Percentiles rank a stretch among this genome's conserved stretches.
Conservation (phyloP, 2,888 invertebrate species). For the Drosophila greeni region DNA sequence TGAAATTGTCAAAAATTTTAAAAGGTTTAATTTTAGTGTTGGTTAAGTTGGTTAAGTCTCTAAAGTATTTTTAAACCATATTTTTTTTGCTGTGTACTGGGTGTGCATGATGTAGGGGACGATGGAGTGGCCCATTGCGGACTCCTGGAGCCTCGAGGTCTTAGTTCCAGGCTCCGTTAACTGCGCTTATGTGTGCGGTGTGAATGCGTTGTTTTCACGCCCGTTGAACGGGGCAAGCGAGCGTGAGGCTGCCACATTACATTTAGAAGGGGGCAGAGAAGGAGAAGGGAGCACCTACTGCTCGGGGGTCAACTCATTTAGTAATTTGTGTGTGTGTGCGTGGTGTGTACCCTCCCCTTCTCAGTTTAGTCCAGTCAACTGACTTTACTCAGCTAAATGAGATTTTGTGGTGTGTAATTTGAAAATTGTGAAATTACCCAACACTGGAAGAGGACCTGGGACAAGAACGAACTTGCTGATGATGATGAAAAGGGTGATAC, state of each 20-base stretch:
- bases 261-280: conserved; percentile 6
- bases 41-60: too few relatives aligned
- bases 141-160: conserved; percentile 15
- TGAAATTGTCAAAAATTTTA: too few relatives aligned
- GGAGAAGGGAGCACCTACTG: background rate
- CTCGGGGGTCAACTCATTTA: conserved; percentile 34
- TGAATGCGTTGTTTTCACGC: conserved; percentile 37
- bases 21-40: too few relatives aligned
- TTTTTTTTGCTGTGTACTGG: background rate
- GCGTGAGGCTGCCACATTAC: conserved; percentile 40
- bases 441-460: conserved; percentile 6
- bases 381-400: conserved; percentile 45
- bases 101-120: background rate
- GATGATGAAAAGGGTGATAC: background rate
- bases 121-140: background rate
- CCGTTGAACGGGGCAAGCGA: conserved; percentile 39
- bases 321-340: conserved; percentile 23
- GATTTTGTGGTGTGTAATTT: conserved; percentile 45
- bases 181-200: conserved; percentile 11
- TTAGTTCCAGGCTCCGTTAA: conserved; percentile 16
- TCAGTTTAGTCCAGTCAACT: conserved; percentile 33
- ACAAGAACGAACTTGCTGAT: background rate
- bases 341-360: too few relatives aligned
- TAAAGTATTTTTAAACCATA: too few relatives aligned
- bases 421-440: conserved; percentile 41